Evolutionary conservation across 1,140 invertebrate species (phyloP).

Genomic region (Asobara japonica): DNA sequence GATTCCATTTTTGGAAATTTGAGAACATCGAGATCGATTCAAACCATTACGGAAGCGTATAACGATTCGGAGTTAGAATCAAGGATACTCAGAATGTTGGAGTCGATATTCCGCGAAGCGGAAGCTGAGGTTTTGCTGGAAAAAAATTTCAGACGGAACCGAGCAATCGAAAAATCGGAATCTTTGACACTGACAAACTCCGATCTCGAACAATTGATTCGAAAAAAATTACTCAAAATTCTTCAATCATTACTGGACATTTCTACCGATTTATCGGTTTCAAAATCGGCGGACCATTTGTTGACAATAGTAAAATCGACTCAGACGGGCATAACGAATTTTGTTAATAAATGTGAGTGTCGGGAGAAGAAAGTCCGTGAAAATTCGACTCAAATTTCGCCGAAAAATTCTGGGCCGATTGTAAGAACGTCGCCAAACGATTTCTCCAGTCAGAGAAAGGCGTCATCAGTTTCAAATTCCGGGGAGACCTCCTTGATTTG

Average conservation of each 20-base stretch:
- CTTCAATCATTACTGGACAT: not conserved
- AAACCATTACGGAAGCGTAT: not conserved
- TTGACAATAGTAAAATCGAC: not conserved
- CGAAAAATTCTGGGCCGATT: not conserved
- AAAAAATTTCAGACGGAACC: not conserved
- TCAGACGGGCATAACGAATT: not conserved
- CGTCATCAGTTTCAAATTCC: too few relatives aligned
- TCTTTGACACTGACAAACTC: too few relatives aligned
- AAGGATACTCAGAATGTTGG: not conserved
- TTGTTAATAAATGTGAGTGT: not conserved
- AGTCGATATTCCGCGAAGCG: not conserved
- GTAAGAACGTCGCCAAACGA: not conserved
- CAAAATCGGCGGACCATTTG: not conserved
- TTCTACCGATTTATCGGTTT: not conserved
- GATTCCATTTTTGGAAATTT: not conserved
- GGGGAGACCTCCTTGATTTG: not conserved
- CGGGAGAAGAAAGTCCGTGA: not conserved
- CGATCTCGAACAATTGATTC: too few relatives aligned
- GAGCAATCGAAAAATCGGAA: not conserved
- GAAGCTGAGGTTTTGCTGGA: not conserved
- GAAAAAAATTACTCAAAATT: not conserved
- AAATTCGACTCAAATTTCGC: not conserved
- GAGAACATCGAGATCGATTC: not conserved
- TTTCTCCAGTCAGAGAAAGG: not conserved
- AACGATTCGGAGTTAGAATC: not conserved